Evolutionary conservation across 1,140 invertebrate genomes (phyloP).

Genomic region (Gryon sp.): DNA sequence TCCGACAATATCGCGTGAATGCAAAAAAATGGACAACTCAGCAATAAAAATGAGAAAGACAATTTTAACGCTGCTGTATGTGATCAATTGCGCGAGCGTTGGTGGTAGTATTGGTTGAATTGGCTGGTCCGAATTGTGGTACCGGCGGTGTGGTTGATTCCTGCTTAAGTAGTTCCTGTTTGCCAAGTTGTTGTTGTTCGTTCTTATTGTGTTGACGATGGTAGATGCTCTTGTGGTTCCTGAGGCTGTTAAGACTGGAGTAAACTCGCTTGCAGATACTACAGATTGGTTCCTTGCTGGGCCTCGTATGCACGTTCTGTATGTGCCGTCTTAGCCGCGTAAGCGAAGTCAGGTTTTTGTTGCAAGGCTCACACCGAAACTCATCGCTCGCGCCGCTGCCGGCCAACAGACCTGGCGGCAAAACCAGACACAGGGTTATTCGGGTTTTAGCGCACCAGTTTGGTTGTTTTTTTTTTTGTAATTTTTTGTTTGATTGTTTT

Average conservation of each 20-base stretch:
- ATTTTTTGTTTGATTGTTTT: constrained; percentile 40
- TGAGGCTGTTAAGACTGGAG: constrained; percentile 91
- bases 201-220: constrained; percentile 82
- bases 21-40: no score
- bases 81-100: constrained; percentile 20
- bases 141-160: constrained; percentile 41
- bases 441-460: constrained; percentile 65
- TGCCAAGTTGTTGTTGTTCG: constrained; percentile 75
- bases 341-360: constrained; percentile 90
- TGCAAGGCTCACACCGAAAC: constrained; percentile 92
- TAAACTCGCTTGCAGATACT: constrained; percentile 93
- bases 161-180: constrained; percentile 68
- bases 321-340: constrained; percentile 91
- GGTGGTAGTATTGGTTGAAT: constrained; percentile 20
- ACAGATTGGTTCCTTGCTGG: constrained; percentile 91
- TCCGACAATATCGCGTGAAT: no score
- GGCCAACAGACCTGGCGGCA: constrained; percentile 79
- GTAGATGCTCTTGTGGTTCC: constrained; percentile 94
- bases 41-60: no score
- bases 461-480: constrained; percentile 32
- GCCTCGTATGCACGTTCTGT: constrained; percentile 92
- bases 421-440: constrained; percentile 79
- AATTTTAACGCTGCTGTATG: constrained; percentile 25
- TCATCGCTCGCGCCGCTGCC: constrained; percentile 84
- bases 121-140: constrained; percentile 44